Percentiles rank a stretch among this genome's conserved stretches.
Evolutionary conservation across 2,113 vertebrate species (phyloP).

Genomic region (Philantomba maxwellii): DNA sequence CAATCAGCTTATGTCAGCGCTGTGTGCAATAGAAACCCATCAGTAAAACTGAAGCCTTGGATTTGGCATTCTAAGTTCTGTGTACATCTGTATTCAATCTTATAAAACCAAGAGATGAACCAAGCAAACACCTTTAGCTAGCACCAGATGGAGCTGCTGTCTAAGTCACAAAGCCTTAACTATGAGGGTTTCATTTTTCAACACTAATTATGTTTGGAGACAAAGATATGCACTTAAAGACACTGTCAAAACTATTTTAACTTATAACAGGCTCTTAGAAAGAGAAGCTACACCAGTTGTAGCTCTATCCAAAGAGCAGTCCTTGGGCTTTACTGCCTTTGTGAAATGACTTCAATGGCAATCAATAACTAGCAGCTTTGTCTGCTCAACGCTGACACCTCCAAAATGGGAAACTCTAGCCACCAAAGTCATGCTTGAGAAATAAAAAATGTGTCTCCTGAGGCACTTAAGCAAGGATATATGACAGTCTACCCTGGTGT

Average conservation of each 20-base stretch:
- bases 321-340: slow-evolving; percentile 21
- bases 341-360: slow-evolving; percentile 9
- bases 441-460: slow-evolving; percentile 39
- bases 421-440: slow-evolving; percentile 38
- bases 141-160: slow-evolving; percentile 82
- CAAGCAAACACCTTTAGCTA: slow-evolving; percentile 50
- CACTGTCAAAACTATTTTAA: slow-evolving; percentile 63
- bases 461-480: neutral
- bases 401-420: neutral
- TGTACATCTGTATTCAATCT: neutral
- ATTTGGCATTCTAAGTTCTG: slow-evolving; percentile 25
- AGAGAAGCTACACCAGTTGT: slow-evolving; percentile 25
- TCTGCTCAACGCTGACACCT: slow-evolving; percentile 23
- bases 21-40: neutral
- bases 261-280: slow-evolving; percentile 53
- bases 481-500: neutral
- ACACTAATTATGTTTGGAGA: slow-evolving; percentile 73
- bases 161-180: slow-evolving; percentile 66
- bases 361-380: slow-evolving; percentile 27
- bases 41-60: neutral
- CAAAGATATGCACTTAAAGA: slow-evolving; percentile 67
- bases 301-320: slow-evolving; percentile 43
- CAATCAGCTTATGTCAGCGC: neutral
- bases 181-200: slow-evolving; percentile 57
- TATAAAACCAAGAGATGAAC: neutral